phyloP scores from a whole-genome alignment of 1,140 invertebrate genomes.

The Drosophila paulistorum region DNA sequence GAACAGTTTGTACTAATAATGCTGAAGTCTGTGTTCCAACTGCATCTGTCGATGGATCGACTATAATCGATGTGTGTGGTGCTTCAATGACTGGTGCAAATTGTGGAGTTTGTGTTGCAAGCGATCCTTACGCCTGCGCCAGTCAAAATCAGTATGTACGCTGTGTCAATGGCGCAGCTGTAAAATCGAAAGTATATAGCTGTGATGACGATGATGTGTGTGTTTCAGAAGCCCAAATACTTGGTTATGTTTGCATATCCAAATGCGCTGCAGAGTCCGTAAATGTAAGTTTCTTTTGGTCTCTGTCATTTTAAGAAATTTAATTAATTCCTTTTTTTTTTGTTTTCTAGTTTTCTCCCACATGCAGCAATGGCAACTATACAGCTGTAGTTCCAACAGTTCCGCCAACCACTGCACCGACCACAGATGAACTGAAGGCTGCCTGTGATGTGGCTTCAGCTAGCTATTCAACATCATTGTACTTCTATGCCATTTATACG shows the following conservation, averaged over 20 bases:
- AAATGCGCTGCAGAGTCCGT: no score
- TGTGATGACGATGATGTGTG: no score
- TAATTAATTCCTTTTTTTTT: no score
- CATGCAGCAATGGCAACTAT: no score
- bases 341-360: no score
- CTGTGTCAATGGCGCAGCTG: conserved; percentile 7
- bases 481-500: conserved; percentile 16
- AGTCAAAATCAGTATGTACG: conserved; percentile 51
- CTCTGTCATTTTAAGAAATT: no score
- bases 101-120: conserved; percentile 30
- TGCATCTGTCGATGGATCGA: neutral
- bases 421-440: neutral
- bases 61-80: conserved; percentile 39
- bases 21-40: conserved; percentile 25
- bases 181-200: no score
- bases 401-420: no score
- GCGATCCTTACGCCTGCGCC: conserved; percentile 35
- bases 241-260: no score
- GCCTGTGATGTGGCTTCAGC: conserved; percentile 21
- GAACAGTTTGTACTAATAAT: conserved; percentile 45
- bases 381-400: no score
- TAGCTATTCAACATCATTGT: neutral
- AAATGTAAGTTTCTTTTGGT: no score
- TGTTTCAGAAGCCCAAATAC: no score
- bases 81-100: neutral